phyloP scores from a whole-genome alignment of 2,113 vertebrate genomes.

The Gorsachius goisagi region DNA sequence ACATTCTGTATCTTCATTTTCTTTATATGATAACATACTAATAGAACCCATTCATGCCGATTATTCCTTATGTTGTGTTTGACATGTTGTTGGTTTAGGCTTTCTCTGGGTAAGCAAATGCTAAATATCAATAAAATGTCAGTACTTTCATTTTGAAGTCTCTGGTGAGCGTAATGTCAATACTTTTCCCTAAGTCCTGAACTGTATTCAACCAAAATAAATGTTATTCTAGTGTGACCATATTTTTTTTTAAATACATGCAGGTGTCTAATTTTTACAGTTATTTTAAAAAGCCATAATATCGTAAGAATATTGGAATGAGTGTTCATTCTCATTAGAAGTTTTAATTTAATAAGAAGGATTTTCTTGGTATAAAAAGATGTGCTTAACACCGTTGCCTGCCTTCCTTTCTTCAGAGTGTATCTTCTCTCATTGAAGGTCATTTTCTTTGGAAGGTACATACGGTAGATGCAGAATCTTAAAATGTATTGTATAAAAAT shows the following conservation, averaged over 20 bases:
- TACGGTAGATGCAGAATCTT: slow-evolving; percentile 70
- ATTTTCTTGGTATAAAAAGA: slow-evolving; percentile 52
- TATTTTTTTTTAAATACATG: background rate
- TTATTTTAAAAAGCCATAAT: slow-evolving; percentile 17
- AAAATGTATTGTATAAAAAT: slow-evolving; percentile 77
- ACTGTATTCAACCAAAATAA: slow-evolving; percentile 42
- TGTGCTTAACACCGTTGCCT: slow-evolving; percentile 23
- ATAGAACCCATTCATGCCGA: slow-evolving; percentile 44
- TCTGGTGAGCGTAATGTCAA: slow-evolving; percentile 3
- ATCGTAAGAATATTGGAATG: background rate
- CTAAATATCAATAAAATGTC: slow-evolving; percentile 66
- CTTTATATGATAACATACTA: slow-evolving; percentile 43
- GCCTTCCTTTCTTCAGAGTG: slow-evolving; percentile 12
- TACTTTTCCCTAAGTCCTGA: slow-evolving; percentile 55
- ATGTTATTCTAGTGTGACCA: background rate
- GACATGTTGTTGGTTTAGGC: slow-evolving; percentile 61
- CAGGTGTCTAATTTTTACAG: slow-evolving; percentile 37
- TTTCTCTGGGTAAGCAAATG: slow-evolving; percentile 62
- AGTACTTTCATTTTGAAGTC: slow-evolving; percentile 42
- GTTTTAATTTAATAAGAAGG: slow-evolving; percentile 38
- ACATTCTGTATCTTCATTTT: slow-evolving; percentile 47
- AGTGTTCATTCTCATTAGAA: slow-evolving; percentile 42
- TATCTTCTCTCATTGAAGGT: slow-evolving; percentile 69
- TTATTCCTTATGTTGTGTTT: slow-evolving; percentile 53
- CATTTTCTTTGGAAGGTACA: slow-evolving; percentile 74